Conservation (phyloP, 2,797 vertebrate species). For the Oceanodroma leucorhoa region DNA sequence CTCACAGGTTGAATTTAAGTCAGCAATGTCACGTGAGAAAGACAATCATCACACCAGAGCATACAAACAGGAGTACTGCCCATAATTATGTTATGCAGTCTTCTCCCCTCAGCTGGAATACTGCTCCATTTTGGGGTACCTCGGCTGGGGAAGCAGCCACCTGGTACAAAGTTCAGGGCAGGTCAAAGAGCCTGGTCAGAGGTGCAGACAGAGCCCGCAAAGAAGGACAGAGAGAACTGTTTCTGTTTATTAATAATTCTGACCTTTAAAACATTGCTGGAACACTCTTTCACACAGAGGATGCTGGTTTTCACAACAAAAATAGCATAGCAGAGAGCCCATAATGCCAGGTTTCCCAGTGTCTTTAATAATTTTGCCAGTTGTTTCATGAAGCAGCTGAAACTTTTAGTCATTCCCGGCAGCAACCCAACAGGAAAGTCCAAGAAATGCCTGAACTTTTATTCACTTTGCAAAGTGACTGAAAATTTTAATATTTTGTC, state of each 20-base stretch:
- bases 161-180: neutral
- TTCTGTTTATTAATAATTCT: neutral
- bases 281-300: neutral
- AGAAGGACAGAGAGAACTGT: neutral
- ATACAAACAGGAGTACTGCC: neutral
- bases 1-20: neutral
- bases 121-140: neutral
- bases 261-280: neutral
- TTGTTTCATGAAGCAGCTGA: neutral
- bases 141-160: neutral
- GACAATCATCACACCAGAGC: neutral
- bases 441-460: neutral
- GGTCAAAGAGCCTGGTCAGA: neutral
- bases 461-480: neutral
- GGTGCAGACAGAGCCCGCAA: neutral
- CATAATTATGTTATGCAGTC: fast-evolving
- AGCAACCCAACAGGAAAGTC: neutral
- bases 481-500: neutral
- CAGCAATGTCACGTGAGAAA: neutral
- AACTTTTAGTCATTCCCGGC: neutral
- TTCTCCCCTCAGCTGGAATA: neutral
- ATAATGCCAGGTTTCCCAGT: neutral
- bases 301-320: neutral
- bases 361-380: neutral
- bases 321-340: neutral